These are phyloP conservation scores for Callaeas wilsoni DNA, from an alignment of 2,113 vertebrate genomes.

Conservation along the genomic window DNA sequence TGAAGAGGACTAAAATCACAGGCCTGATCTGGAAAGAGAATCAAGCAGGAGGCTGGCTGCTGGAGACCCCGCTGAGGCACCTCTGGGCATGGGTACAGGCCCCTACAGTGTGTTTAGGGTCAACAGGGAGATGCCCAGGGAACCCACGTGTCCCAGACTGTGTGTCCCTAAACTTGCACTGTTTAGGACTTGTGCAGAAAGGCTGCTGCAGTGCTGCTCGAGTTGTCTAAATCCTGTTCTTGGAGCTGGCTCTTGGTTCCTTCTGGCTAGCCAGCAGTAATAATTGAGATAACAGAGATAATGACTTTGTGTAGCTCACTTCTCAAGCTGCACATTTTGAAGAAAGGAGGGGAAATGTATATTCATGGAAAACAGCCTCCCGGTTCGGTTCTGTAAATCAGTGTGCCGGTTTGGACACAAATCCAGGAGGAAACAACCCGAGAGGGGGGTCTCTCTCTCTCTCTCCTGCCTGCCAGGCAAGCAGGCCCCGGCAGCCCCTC, in stretches of 20 bases:
- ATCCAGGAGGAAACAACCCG: too few species aligned
- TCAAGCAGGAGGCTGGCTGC: not conserved
- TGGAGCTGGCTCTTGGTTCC: not conserved
- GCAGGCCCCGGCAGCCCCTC: too few species aligned
- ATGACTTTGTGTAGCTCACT: not conserved
- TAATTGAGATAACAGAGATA: not conserved
- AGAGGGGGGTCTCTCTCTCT: too few species aligned
- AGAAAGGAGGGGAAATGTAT: not conserved
- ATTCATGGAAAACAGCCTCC: not conserved
- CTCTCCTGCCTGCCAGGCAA: too few species aligned
- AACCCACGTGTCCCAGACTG: accelerated
- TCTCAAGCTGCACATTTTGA: not conserved
- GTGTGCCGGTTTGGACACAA: too few species aligned
- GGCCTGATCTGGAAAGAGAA: not conserved
- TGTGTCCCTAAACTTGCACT: too few species aligned
- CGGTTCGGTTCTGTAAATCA: not conserved
- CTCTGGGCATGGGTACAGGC: too few species aligned
- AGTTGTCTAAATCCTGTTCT: not conserved
- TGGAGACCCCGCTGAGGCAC: not conserved
- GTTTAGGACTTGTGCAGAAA: not conserved
- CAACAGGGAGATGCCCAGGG: not conserved
- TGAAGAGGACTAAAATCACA: not conserved
- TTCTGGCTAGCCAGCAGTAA: not conserved
- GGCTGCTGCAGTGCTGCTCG: not conserved
- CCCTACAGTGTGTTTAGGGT: not conserved